phyloP scores from a whole-genome alignment of 37 sponge, comb jelly and placozoan species.

The Cladorhizidae sp. region DNA sequence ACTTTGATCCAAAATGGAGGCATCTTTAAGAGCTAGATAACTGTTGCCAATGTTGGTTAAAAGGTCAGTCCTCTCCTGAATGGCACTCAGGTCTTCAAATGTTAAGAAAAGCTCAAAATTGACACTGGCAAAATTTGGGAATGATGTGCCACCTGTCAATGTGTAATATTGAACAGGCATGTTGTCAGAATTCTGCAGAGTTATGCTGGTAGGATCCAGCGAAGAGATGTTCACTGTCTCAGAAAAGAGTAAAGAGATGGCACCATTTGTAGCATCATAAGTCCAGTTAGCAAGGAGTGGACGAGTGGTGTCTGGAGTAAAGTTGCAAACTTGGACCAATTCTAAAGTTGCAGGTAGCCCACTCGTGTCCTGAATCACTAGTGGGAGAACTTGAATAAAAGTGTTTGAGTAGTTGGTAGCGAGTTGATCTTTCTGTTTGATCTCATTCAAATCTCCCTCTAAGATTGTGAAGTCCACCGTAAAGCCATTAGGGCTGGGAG shows the following conservation, averaged over 20 bases:
- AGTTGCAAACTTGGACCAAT: slow-evolving; percentile 41
- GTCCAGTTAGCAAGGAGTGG: slow-evolving; percentile 63
- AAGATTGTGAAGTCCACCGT: slow-evolving; percentile 62
- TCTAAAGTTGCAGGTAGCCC: slow-evolving; percentile 28
- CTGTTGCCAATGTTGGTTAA: slow-evolving; percentile 35
- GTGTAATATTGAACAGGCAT: slow-evolving; percentile 44
- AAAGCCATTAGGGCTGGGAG: slow-evolving; percentile 67
- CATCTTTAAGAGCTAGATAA: slow-evolving; percentile 48
- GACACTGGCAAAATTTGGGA: slow-evolving; percentile 57
- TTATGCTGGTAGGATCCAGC: slow-evolving; percentile 65
- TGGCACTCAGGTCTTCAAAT: slow-evolving; percentile 59
- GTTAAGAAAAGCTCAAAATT: slow-evolving; percentile 67
- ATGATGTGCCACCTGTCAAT: slow-evolving; percentile 71
- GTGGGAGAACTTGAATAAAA: slow-evolving; percentile 54
- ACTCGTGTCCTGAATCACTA: slow-evolving; percentile 62
- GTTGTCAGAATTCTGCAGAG: slow-evolving; percentile 53
- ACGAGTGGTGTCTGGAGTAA: slow-evolving; percentile 53
- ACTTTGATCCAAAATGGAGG: slow-evolving; percentile 65
- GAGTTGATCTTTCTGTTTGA: slow-evolving; percentile 69
- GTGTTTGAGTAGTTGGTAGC: slow-evolving; percentile 77
- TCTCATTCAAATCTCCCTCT: slow-evolving; percentile 61
- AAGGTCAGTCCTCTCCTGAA: slow-evolving; percentile 57
- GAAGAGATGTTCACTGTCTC: slow-evolving; percentile 84
- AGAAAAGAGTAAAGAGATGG: slow-evolving; percentile 68
- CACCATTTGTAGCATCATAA: slow-evolving; percentile 45